Percentiles rank a stretch among this genome's conserved stretches.
phyloP scores from a whole-genome alignment of 2,888 invertebrate genomes.

The Rhaphigaster nebulosa region DNA sequence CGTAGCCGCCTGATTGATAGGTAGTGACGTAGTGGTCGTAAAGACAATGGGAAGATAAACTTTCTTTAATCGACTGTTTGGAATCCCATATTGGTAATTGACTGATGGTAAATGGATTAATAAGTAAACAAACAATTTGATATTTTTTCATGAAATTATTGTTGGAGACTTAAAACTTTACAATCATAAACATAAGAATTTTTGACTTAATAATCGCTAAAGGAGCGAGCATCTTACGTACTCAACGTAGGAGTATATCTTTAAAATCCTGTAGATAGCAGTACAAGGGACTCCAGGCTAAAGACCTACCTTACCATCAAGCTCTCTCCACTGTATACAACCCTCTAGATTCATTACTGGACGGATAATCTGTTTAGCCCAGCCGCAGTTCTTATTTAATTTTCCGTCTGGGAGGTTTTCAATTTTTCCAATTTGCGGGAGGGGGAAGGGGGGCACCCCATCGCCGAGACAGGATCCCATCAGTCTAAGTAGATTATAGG shows the following conservation, averaged over 20 bases:
- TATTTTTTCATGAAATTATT: too few relatives aligned
- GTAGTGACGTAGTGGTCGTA: neutral
- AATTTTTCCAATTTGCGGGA: slow-evolving; percentile 58
- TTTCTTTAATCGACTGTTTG: neutral
- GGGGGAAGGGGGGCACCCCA: slow-evolving; percentile 39
- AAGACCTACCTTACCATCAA: neutral
- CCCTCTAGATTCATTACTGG: slow-evolving; percentile 51
- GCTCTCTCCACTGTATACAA: neutral
- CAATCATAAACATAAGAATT: too few relatives aligned
- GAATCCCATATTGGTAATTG: neutral
- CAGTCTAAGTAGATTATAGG: slow-evolving; percentile 58
- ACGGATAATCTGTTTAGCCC: slow-evolving; percentile 47
- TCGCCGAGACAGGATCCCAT: slow-evolving; percentile 48
- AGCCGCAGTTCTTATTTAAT: slow-evolving; percentile 55
- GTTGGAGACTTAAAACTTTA: too few relatives aligned
- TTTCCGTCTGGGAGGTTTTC: slow-evolving; percentile 58
- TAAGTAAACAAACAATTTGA: too few relatives aligned
- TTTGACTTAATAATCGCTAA: too few relatives aligned
- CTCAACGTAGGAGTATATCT: neutral
- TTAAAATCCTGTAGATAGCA: neutral
- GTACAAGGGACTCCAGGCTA: neutral
- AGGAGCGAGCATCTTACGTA: neutral
- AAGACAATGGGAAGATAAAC: slow-evolving; percentile 5
- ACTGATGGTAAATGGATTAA: neutral
- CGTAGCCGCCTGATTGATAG: neutral